A percentile compares a stretch with the other conserved stretches of the same genome.
These are phyloP conservation scores for Perccottus glenii DNA, from an alignment of 2,113 vertebrate genomes.

Conservation along the genomic window DNA sequence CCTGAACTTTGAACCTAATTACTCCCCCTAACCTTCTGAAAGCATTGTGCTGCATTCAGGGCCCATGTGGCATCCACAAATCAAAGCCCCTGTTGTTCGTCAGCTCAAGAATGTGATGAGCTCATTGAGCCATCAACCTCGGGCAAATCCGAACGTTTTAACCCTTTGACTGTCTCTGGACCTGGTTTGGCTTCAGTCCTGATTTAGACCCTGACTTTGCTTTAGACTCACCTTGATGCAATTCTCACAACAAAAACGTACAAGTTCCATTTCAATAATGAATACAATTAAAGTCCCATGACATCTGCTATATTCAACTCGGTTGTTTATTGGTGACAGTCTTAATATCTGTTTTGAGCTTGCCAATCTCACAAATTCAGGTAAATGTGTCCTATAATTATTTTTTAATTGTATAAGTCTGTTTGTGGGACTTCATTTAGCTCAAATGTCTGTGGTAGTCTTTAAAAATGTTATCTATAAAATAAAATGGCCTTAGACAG, in stretches of 20 bases:
- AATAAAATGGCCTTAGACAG: no score
- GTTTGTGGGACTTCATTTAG: no score
- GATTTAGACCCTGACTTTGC: background rate
- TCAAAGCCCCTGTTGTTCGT: constrained; percentile 89
- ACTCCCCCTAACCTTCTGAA: background rate
- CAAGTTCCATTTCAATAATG: no score
- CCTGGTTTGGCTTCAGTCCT: background rate
- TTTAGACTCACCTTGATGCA: background rate
- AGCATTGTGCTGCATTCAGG: background rate
- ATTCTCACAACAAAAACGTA: background rate
- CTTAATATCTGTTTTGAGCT: no score
- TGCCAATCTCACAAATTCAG: no score
- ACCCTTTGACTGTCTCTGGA: background rate
- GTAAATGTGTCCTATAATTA: no score
- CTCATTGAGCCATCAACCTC: constrained; percentile 71
- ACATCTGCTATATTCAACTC: no score
- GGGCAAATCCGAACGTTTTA: background rate
- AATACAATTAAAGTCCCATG: no score
- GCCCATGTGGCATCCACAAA: constrained; percentile 39
- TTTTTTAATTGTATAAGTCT: no score
- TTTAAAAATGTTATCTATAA: no score
- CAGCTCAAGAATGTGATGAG: constrained; percentile 84
- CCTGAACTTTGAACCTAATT: constrained; percentile 28
- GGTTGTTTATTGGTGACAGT: no score
- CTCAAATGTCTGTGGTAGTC: no score